Percentiles rank a stretch among this genome's conserved stretches.
Conservation (phyloP, 1,140 invertebrate genomes). For the Calliopsis andreniformis region DNA sequence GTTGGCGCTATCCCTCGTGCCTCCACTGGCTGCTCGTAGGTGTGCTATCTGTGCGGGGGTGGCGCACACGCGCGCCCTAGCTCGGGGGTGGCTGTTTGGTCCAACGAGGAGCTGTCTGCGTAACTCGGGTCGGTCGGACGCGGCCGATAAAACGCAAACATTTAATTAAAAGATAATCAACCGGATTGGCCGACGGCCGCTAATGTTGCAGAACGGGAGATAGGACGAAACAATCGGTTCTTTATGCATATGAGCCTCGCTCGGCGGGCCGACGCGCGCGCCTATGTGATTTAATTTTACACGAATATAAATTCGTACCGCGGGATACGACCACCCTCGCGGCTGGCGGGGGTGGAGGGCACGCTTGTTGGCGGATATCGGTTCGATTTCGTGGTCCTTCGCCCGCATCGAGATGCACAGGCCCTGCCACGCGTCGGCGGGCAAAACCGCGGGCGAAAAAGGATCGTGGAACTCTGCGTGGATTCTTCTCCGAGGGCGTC, state of each 20-base stretch:
- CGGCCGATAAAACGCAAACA: conserved; percentile 75
- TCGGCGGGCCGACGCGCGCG: conserved; percentile 10
- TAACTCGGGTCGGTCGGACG: conserved; percentile 51
- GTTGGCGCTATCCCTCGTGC: conserved; percentile 48
- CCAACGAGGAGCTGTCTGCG: conserved; percentile 47
- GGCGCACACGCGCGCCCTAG: not conserved
- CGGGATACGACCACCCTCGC: conserved; percentile 53
- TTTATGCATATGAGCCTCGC: conserved; percentile 75
- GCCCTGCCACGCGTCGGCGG: not conserved
- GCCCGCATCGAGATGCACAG: not conserved
- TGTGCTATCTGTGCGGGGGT: conserved; percentile 21
- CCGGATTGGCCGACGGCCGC: conserved; percentile 68
- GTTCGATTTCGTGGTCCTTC: conserved; percentile 52
- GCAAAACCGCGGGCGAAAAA: conserved; percentile 5
- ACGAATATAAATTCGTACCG: conserved; percentile 77
- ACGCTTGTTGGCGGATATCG: conserved; percentile 45
- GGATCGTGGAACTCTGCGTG: no score
- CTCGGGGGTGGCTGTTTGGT: not conserved
- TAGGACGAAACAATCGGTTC: conserved; percentile 71
- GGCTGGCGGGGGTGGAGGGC: not conserved
- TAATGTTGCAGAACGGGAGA: conserved; percentile 76
- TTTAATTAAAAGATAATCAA: conserved; percentile 80
- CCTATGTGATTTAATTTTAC: conserved; percentile 76
- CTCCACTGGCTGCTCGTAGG: conserved; percentile 18
- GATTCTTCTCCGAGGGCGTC: no score